A percentile compares a stretch with the other conserved stretches of the same genome.
These are phyloP conservation scores for Conops quadrifasciatus DNA, from an alignment of 2,888 invertebrate genomes.

Conservation along the genomic window DNA sequence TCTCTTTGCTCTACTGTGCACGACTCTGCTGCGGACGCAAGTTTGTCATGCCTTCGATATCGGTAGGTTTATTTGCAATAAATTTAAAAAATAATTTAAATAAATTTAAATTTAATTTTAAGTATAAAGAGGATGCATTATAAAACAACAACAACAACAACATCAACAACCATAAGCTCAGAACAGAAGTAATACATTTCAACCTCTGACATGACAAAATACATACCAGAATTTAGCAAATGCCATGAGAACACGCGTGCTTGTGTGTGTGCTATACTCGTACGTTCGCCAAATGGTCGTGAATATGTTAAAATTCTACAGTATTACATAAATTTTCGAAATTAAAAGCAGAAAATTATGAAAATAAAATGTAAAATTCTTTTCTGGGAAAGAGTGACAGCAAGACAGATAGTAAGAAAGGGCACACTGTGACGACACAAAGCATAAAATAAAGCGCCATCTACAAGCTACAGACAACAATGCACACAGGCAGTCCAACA, in stretches of 20 bases:
- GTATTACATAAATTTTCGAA: constrained; percentile 5
- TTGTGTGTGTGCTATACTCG: background rate
- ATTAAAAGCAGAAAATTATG: constrained; percentile 7
- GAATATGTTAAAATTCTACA: background rate
- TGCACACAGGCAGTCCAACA: background rate
- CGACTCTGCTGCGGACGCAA: constrained; percentile 52
- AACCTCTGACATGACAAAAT: constrained; percentile 6
- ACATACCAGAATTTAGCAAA: constrained; percentile 2
- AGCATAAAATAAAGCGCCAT: constrained; percentile 25
- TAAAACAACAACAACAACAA: constrained; percentile 11
- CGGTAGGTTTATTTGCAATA: too few species aligned
- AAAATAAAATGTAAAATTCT: background rate
- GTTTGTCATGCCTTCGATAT: constrained; percentile 56
- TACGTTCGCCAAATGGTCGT: constrained; percentile 6
- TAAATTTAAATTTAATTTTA: too few species aligned
- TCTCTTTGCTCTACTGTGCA: constrained; percentile 53
- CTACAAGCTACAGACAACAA: constrained; percentile 8
- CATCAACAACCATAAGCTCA: background rate
- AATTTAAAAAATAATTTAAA: too few species aligned
- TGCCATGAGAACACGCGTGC: background rate
- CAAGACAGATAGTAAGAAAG: background rate
- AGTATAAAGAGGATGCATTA: too few species aligned
- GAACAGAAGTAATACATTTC: background rate
- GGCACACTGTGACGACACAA: background rate
- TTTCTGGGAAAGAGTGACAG: background rate